These are phyloP conservation scores for Caenorhabditis japonica DNA, from an alignment of 2,888 invertebrate genomes.

Conservation along the genomic window DNA sequence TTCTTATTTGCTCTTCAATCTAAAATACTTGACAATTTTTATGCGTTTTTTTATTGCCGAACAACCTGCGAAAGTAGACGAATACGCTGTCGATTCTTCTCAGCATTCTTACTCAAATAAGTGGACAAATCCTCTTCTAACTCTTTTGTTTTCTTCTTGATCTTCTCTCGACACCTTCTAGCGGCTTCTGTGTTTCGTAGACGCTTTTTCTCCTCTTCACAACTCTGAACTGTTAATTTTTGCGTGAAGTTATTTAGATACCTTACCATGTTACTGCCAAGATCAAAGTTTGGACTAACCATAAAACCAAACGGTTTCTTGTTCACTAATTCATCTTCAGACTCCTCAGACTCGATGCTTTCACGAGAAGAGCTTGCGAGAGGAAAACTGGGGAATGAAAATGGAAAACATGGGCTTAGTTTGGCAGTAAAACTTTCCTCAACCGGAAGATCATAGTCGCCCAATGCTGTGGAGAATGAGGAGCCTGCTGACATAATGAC, in stretches of 20 bases:
- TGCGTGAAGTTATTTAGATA: background rate
- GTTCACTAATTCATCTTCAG: slow-evolving; percentile 21
- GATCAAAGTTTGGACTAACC: background rate
- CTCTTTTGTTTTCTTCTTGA: slow-evolving; percentile 30
- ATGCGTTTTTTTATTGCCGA: background rate
- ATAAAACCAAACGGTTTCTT: slow-evolving; percentile 13
- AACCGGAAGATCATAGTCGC: slow-evolving; percentile 33
- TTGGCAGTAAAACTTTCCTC: background rate
- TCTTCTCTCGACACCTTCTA: slow-evolving; percentile 46
- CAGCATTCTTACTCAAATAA: slow-evolving; percentile 1
- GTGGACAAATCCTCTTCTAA: slow-evolving; percentile 22
- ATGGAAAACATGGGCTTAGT: background rate
- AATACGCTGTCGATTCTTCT: slow-evolving; percentile 28
- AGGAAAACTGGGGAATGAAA: slow-evolving; percentile 13
- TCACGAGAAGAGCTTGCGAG: background rate
- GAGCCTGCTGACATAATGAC: slow-evolving; percentile 24
- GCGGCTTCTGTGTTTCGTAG: slow-evolving; percentile 48
- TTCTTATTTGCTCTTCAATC: slow-evolving; percentile 36
- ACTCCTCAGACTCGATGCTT: slow-evolving; percentile 19
- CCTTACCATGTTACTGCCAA: slow-evolving; percentile 1
- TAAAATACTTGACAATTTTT: slow-evolving; percentile 10
- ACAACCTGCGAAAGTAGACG: slow-evolving; percentile 36
- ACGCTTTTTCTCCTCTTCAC: slow-evolving; percentile 44
- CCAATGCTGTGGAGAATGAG: slow-evolving; percentile 12
- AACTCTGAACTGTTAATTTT: slow-evolving; percentile 9